A percentile compares a stretch with the other conserved stretches of the same genome.
These are phyloP conservation scores for Lepus oiostolus DNA, from an alignment of 2,797 vertebrate genomes.

Conservation along the genomic window DNA sequence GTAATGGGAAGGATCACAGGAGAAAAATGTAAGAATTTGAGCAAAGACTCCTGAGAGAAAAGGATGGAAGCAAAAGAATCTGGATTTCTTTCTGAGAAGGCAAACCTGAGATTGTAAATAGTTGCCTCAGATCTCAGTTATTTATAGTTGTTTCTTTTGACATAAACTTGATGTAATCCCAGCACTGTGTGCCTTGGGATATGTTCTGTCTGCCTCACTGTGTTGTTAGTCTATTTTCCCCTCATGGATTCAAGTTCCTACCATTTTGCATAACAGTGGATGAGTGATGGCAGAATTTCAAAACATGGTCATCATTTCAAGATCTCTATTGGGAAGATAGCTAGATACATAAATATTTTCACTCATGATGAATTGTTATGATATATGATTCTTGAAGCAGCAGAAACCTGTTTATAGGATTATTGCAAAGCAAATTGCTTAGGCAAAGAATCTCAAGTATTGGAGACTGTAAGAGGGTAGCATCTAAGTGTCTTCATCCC, in stretches of 20 bases:
- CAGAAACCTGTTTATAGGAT: background rate
- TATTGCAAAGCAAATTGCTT: background rate
- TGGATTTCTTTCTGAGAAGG: background rate
- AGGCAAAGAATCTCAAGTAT: background rate
- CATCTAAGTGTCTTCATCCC: background rate
- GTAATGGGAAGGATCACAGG: background rate
- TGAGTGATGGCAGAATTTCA: conserved; percentile 11
- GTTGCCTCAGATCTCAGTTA: background rate
- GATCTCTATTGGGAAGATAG: background rate
- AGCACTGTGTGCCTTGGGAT: background rate
- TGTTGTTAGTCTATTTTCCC: background rate
- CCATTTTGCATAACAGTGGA: background rate
- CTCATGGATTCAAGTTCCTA: background rate
- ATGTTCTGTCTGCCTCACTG: background rate
- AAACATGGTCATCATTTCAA: background rate
- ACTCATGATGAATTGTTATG: background rate
- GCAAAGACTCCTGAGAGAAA: background rate
- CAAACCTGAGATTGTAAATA: conserved; percentile 23
- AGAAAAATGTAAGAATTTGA: background rate
- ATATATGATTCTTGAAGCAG: background rate
- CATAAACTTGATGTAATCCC: background rate
- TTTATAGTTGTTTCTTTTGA: background rate
- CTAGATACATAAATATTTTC: background rate
- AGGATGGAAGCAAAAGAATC: background rate
- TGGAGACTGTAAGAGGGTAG: background rate